A percentile compares a stretch with the other conserved stretches of the same genome.
phyloP scores from a whole-genome alignment of 2,797 vertebrate species.

The Halcyon smyrnensis region DNA sequence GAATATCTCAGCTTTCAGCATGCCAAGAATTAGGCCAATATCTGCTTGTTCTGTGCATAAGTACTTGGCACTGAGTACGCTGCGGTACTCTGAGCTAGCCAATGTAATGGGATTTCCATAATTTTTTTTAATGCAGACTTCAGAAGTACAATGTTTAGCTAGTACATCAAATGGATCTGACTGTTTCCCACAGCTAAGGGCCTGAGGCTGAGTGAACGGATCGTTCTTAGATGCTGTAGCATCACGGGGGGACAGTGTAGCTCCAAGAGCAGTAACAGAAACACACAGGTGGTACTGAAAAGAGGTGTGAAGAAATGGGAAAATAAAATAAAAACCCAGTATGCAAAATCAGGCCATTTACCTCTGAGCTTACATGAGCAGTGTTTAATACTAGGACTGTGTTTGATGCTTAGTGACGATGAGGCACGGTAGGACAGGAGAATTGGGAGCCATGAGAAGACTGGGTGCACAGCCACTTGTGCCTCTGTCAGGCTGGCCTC shows the following conservation, averaged over 20 bases:
- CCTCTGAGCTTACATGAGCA: neutral
- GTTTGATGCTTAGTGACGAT: neutral
- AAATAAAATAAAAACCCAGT: neutral
- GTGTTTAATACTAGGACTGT: neutral
- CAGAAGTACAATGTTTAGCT: conserved; percentile 8
- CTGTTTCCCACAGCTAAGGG: neutral
- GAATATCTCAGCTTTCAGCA: neutral
- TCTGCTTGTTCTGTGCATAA: neutral
- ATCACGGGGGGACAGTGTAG: neutral
- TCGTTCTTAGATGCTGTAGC: neutral
- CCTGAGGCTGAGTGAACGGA: conserved; percentile 9
- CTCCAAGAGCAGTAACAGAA: neutral
- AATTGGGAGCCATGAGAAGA: neutral
- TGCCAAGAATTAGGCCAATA: conserved; percentile 15
- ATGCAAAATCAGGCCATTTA: neutral
- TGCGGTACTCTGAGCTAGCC: neutral
- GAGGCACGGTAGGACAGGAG: neutral
- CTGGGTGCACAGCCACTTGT: neutral
- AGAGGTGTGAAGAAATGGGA: neutral
- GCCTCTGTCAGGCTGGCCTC: neutral
- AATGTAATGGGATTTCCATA: conserved; percentile 17
- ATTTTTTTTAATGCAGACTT: neutral
- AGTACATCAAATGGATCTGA: conserved; percentile 12
- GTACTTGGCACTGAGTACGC: neutral
- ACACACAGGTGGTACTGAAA: neutral